Evolutionary conservation across 2,888 invertebrate species (phyloP).

Genomic region (Plemyria rubiginata): DNA sequence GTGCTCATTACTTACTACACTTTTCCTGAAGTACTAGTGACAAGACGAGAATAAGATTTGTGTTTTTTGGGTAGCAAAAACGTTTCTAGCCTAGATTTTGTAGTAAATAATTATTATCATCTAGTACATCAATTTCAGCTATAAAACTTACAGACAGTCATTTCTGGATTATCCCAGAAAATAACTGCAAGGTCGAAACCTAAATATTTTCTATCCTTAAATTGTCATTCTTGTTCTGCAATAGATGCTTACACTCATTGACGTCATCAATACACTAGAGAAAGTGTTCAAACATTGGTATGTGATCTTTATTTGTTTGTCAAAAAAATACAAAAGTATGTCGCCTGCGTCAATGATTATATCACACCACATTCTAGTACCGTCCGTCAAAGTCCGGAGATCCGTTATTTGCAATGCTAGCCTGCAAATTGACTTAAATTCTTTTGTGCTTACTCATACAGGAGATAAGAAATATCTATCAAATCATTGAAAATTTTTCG

Average conservation of each 20-base stretch:
- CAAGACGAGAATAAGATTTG: neutral
- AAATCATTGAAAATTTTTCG: neutral
- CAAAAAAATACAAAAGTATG: slow-evolving; percentile 60
- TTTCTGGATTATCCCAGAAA: slow-evolving; percentile 1
- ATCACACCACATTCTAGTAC: slow-evolving; percentile 46
- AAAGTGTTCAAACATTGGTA: slow-evolving; percentile 46
- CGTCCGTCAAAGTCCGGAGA: slow-evolving; percentile 50
- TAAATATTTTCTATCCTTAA: slow-evolving; percentile 6
- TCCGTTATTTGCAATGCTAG: slow-evolving; percentile 55
- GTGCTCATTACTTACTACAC: too few relatives aligned
- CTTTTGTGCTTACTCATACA: slow-evolving; percentile 47
- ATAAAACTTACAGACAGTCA: neutral
- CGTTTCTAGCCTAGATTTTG: neutral
- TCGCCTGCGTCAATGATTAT: slow-evolving; percentile 66
- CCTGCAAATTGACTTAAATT: slow-evolving; percentile 54
- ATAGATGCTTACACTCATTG: slow-evolving; percentile 15
- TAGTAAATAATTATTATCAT: neutral
- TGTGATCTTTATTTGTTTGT: slow-evolving; percentile 62
- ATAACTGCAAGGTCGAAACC: slow-evolving; percentile 12
- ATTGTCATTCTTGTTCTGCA: neutral
- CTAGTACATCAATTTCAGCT: neutral
- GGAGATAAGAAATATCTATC: slow-evolving; percentile 4
- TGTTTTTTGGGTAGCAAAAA: slow-evolving; percentile 1
- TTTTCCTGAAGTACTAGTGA: too few relatives aligned
- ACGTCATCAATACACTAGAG: slow-evolving; percentile 37